Evolutionary conservation across 2,113 vertebrate genomes (phyloP).

Genomic region (Sprattus sprattus): DNA sequence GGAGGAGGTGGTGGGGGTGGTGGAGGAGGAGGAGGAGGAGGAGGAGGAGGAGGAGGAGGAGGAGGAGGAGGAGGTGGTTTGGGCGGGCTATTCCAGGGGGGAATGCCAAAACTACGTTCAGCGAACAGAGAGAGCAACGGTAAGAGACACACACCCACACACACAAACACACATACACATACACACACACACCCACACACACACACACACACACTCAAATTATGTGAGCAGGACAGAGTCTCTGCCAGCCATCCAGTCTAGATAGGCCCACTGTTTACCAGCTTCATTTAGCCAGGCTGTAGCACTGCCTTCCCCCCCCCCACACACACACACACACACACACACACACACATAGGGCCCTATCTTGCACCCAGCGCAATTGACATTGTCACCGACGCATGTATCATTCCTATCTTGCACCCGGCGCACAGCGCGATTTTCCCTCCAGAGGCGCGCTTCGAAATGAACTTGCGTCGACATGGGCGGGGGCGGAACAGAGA

Average conservation of each 20-base stretch:
- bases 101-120: slow-evolving; percentile 92
- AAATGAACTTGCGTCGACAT: too few species aligned
- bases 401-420: too few species aligned
- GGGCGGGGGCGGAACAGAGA: too few species aligned
- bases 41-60: slow-evolving; percentile 60
- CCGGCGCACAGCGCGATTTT: too few species aligned
- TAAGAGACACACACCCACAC: slow-evolving; percentile 39
- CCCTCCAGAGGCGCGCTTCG: too few species aligned
- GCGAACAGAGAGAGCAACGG: slow-evolving; percentile 76
- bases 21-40: slow-evolving; percentile 52
- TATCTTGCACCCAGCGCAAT: too few species aligned
- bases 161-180: too few species aligned
- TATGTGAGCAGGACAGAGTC: neutral
- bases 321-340: too few species aligned
- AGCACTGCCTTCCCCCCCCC: neutral
- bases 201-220: neutral
- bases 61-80: slow-evolving; percentile 65
- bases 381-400: too few species aligned
- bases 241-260: neutral
- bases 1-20: slow-evolving; percentile 63
- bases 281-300: neutral
- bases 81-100: slow-evolving; percentile 90
- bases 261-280: neutral
- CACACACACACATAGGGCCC: too few species aligned
- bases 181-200: neutral